These are phyloP conservation scores for Agrochola circellaris DNA, from an alignment of 2,888 invertebrate species.

Conservation along the genomic window DNA sequence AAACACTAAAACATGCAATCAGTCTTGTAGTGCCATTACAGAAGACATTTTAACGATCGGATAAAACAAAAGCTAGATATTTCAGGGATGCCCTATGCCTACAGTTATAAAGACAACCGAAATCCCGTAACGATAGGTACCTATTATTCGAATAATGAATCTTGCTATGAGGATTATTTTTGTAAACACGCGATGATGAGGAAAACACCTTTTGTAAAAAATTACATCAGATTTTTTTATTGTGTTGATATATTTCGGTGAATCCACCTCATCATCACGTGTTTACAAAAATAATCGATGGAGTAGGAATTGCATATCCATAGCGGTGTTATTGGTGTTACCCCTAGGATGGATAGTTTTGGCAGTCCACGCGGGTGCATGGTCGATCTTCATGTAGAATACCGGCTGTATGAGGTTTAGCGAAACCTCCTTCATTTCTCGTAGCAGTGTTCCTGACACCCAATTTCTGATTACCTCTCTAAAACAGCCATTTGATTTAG, in stretches of 20 bases:
- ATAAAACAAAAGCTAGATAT: slow-evolving; percentile 58
- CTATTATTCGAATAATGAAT: slow-evolving; percentile 35
- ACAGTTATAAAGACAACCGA: slow-evolving; percentile 68
- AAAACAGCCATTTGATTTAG: neutral
- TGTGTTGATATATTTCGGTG: neutral
- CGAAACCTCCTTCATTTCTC: neutral
- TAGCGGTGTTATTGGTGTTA: neutral
- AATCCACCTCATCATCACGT: neutral
- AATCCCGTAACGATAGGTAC: slow-evolving; percentile 68
- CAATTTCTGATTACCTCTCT: neutral
- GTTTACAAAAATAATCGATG: neutral
- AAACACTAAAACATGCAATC: slow-evolving; percentile 54
- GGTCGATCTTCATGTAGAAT: neutral
- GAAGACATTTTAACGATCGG: slow-evolving; percentile 60
- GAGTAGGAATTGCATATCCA: neutral
- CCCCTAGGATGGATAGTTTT: neutral
- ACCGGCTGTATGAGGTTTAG: neutral
- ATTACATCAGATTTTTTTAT: neutral
- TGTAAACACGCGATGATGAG: too few species aligned
- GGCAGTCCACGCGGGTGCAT: slow-evolving; percentile 6
- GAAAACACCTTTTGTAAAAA: neutral
- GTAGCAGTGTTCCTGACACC: neutral
- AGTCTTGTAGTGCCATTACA: slow-evolving; percentile 50
- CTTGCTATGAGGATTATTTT: neutral
- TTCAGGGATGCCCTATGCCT: slow-evolving; percentile 50